Percentiles rank a stretch among this genome's conserved stretches.
Conservation (phyloP, 2,797 vertebrate genomes). For the Tragopan temminckii region DNA sequence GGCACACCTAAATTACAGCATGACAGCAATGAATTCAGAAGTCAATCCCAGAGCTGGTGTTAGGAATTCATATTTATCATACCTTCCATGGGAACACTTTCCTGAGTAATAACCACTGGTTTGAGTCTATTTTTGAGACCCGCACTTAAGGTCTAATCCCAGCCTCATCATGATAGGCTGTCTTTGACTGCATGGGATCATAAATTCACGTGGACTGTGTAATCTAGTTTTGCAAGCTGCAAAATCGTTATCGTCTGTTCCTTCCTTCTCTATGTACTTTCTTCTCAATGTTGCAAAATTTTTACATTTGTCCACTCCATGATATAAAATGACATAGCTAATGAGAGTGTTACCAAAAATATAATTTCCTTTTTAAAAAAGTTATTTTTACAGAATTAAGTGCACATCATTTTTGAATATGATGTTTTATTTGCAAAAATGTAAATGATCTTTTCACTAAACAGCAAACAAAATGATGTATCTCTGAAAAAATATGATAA, state of each 20-base stretch:
- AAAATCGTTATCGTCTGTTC: not conserved
- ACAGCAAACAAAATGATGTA: conserved; percentile 31
- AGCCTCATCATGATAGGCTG: not conserved
- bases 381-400: conserved; percentile 53
- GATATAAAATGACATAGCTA: conserved; percentile 19
- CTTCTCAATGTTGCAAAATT: not conserved
- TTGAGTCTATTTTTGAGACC: not conserved
- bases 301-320: conserved; percentile 5
- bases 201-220: not conserved
- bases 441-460: conserved; percentile 48
- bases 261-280: not conserved
- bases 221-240: not conserved
- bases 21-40: not conserved
- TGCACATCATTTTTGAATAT: not conserved
- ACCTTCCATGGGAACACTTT: not conserved
- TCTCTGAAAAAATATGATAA: conserved; percentile 53
- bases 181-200: not conserved
- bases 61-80: not conserved
- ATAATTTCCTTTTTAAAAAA: not conserved
- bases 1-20: not conserved
- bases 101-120: not conserved
- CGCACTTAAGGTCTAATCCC: not conserved
- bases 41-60: not conserved
- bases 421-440: conserved; percentile 43
- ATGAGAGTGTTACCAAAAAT: conserved; percentile 40